Evolutionary conservation across 2,888 invertebrate genomes (phyloP).

Genomic region (Dasysyrphus albostriatus): DNA sequence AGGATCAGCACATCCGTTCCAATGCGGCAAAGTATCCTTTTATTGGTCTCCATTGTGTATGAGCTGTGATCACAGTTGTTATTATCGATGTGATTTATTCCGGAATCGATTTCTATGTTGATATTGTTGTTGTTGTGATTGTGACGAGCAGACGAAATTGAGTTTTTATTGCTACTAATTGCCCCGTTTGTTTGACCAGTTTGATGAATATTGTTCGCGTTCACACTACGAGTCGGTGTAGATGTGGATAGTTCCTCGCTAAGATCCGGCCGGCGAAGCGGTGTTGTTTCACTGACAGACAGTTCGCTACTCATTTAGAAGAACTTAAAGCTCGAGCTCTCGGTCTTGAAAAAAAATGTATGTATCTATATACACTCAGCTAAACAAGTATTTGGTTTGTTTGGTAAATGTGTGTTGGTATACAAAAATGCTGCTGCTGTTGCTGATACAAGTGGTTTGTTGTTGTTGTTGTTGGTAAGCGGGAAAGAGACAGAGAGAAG

Average conservation of each 20-base stretch:
- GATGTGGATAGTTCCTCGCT: constrained; percentile 76
- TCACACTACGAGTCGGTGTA: constrained; percentile 77
- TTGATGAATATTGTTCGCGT: constrained; percentile 57
- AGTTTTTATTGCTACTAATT: constrained; percentile 34
- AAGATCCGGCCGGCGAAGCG: constrained; percentile 81
- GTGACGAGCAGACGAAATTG: constrained; percentile 46
- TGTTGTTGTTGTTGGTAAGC: background rate
- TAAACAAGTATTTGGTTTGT: constrained; percentile 47
- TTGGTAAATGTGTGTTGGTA: background rate
- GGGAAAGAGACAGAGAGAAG: constrained; percentile 34
- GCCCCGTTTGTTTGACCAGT: constrained; percentile 61
- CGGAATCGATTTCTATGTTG: constrained; percentile 76
- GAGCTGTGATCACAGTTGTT: constrained; percentile 65
- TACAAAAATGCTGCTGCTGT: background rate
- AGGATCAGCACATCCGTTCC: constrained; percentile 88
- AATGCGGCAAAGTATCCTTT: constrained; percentile 86
- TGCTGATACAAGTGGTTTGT: constrained; percentile 24
- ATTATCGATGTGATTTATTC: constrained; percentile 69
- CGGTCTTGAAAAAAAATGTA: constrained; percentile 45
- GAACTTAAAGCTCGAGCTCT: constrained; percentile 77
- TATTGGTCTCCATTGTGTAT: constrained; percentile 82
- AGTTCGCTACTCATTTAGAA: constrained; percentile 83
- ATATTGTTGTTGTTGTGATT: constrained; percentile 76
- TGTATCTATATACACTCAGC: constrained; percentile 47
- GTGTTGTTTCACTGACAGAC: constrained; percentile 83